Evolutionary conservation across 1,140 invertebrate species (phyloP).

Genomic region (Eufriesea mexicana): DNA sequence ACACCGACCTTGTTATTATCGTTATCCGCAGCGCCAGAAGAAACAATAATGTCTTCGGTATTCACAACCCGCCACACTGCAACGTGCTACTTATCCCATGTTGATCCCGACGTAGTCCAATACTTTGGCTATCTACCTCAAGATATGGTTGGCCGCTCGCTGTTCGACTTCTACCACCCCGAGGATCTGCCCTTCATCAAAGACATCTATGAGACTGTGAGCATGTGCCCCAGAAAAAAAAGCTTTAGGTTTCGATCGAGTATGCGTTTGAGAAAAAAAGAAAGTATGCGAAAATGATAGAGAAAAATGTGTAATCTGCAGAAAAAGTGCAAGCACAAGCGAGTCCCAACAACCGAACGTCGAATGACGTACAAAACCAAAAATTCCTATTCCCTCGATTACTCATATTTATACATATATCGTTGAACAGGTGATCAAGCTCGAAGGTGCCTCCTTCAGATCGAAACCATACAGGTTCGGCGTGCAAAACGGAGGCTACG

Average conservation of each 20-base stretch:
- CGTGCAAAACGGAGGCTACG: conserved; percentile 92
- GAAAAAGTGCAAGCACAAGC: conserved; percentile 13
- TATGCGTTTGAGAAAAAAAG: conserved; percentile 48
- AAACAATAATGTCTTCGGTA: conserved; percentile 83
- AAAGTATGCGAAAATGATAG: conserved; percentile 5
- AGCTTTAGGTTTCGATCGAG: conserved; percentile 62
- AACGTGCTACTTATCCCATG: conserved; percentile 88
- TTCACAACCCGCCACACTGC: conserved; percentile 91
- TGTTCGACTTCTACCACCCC: conserved; percentile 94
- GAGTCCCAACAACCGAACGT: conserved; percentile 22
- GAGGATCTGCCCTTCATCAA: conserved; percentile 91
- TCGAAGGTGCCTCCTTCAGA: conserved; percentile 86
- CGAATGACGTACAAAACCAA: conserved; percentile 11
- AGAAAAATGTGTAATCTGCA: not conserved
- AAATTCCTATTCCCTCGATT: not conserved
- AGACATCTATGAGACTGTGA: conserved; percentile 92
- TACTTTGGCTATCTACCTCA: conserved; percentile 95
- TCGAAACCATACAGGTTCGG: conserved; percentile 91
- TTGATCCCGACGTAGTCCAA: conserved; percentile 90
- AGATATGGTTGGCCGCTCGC: conserved; percentile 91
- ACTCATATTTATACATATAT: conserved; percentile 33
- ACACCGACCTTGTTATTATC: conserved; percentile 53
- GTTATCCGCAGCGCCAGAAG: conserved; percentile 84
- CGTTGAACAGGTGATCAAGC: conserved; percentile 82
- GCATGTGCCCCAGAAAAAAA: conserved; percentile 68